Conservation (phyloP, 2,797 vertebrate genomes). For the Helostoma temminkii region DNA sequence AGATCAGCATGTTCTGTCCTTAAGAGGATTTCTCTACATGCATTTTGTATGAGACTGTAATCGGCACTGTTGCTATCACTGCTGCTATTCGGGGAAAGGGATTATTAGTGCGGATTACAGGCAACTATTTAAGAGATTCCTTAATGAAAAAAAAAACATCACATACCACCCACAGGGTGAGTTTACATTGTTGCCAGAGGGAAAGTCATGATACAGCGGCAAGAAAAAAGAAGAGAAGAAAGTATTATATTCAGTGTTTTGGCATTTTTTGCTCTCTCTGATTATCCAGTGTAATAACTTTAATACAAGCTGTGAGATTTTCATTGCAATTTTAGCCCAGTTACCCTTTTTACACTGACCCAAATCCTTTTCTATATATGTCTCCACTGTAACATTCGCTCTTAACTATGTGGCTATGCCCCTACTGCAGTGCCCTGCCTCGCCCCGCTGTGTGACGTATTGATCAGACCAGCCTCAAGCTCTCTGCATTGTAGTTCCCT, state of each 20-base stretch:
- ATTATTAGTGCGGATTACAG: slow-evolving; percentile 75
- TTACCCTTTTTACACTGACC: slow-evolving; percentile 33
- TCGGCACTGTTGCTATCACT: slow-evolving; percentile 65
- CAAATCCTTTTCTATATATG: slow-evolving; percentile 19
- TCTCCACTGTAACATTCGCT: slow-evolving; percentile 34
- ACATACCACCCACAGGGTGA: slow-evolving; percentile 35
- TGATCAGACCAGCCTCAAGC: slow-evolving; percentile 68
- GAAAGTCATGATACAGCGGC: slow-evolving; percentile 23
- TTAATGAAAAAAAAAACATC: slow-evolving; percentile 17
- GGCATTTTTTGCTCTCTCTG: slow-evolving; percentile 4
- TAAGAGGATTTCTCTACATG: slow-evolving; percentile 78
- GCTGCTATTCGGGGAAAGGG: slow-evolving; percentile 57
- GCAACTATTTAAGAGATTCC: slow-evolving; percentile 54
- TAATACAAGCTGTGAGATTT: slow-evolving; percentile 19
- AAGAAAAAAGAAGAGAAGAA: slow-evolving; percentile 15
- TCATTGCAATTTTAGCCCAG: slow-evolving; percentile 31
- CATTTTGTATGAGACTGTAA: slow-evolving; percentile 73
- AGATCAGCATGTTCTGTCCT: slow-evolving; percentile 76
- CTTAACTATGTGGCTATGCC: slow-evolving; percentile 49
- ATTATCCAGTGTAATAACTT: slow-evolving; percentile 8
- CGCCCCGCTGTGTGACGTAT: slow-evolving; percentile 63
- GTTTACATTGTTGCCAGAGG: slow-evolving; percentile 18
- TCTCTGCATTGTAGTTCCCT: slow-evolving; percentile 62
- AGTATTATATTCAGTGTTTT: slow-evolving; percentile 9
- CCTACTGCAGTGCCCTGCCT: slow-evolving; percentile 74